These are phyloP conservation scores for Epiblema foenella DNA, from an alignment of 2,888 invertebrate genomes.

Conservation along the genomic window DNA sequence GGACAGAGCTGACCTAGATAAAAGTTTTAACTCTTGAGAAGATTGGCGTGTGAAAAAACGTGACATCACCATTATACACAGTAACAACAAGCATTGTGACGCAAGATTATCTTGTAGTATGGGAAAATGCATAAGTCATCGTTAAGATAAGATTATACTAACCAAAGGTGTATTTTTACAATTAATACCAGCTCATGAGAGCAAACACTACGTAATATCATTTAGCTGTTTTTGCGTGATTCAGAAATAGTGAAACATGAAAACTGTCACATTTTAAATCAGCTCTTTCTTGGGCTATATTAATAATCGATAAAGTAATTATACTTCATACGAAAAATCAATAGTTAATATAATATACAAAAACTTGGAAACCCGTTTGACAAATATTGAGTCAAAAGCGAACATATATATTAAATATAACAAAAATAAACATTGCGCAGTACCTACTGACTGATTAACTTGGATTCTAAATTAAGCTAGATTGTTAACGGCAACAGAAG, in stretches of 20 bases:
- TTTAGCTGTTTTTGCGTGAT: no score
- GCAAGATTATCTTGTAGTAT: slow-evolving; percentile 17
- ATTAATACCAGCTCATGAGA: not conserved
- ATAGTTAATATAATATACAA: no score
- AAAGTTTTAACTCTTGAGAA: slow-evolving; percentile 21
- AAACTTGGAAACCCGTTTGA: no score
- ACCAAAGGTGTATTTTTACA: no score
- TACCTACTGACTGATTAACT: no score
- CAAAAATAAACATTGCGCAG: not conserved
- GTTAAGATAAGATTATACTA: not conserved
- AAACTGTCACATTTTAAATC: no score
- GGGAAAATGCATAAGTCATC: slow-evolving; percentile 48
- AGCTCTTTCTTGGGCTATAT: no score
- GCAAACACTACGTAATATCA: not conserved
- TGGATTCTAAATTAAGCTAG: slow-evolving; percentile 4
- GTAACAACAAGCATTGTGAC: slow-evolving; percentile 26
- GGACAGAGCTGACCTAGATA: slow-evolving; percentile 36
- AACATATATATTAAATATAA: not conserved
- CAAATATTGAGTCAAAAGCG: not conserved
- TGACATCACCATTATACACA: slow-evolving; percentile 21
- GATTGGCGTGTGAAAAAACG: slow-evolving; percentile 40
- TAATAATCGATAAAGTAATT: no score
- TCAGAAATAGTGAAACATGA: no score
- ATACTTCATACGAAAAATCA: no score
- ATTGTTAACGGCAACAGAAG: slow-evolving; percentile 2